A percentile compares a stretch with the other conserved stretches of the same genome.
Evolutionary conservation across 2,797 vertebrate species (phyloP).

Genomic region (Lates japonicus): DNA sequence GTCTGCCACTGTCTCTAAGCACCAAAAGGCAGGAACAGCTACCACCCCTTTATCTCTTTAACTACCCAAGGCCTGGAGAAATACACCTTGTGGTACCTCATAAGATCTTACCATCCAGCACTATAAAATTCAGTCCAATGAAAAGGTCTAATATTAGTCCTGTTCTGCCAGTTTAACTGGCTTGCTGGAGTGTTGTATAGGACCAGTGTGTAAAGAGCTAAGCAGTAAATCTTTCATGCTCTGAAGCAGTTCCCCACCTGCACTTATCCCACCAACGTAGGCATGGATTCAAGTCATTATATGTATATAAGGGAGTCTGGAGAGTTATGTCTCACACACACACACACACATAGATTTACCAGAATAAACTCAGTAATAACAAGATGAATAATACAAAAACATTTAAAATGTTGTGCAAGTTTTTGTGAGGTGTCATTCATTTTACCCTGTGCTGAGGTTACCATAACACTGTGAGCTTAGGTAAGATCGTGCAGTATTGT

Average conservation of each 20-base stretch:
- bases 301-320: neutral
- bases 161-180: conserved; percentile 56
- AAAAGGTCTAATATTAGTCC: conserved; percentile 63
- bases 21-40: conserved; percentile 53
- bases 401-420: neutral
- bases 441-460: neutral
- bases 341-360: neutral
- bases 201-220: conserved; percentile 38
- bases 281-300: conserved; percentile 25
- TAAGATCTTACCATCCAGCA: conserved; percentile 53
- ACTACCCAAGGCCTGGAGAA: conserved; percentile 65
- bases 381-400: neutral
- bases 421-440: neutral
- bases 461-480: neutral
- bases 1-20: conserved; percentile 68
- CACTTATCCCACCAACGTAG: conserved; percentile 1
- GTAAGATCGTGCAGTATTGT: neutral
- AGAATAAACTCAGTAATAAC: neutral
- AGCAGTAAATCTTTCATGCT: conserved; percentile 46
- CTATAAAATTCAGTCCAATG: conserved; percentile 55
- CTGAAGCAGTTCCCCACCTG: conserved; percentile 27
- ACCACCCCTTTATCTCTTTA: conserved; percentile 71
- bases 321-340: neutral
- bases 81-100: conserved; percentile 57
- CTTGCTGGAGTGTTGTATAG: conserved; percentile 45